These are phyloP conservation scores for Sinocyclocheilus maitianheensis DNA, from an alignment of 2,113 vertebrate species.

Conservation along the genomic window DNA sequence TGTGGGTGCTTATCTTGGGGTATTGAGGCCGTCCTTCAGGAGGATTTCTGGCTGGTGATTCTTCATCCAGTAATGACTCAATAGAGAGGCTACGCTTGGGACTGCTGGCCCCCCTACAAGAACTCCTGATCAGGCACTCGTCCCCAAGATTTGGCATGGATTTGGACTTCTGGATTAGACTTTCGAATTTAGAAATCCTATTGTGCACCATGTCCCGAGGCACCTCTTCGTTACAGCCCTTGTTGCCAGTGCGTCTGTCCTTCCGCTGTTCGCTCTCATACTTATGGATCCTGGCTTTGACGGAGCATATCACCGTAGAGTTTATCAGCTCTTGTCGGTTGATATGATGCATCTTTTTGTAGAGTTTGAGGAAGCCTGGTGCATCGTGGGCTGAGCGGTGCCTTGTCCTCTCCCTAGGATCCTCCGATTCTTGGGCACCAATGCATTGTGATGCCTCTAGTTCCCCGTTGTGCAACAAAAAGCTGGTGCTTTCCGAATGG, in stretches of 20 bases:
- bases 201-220: slow-evolving; percentile 86
- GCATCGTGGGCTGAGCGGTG: slow-evolving; percentile 76
- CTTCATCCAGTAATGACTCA: slow-evolving; percentile 84
- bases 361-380: slow-evolving; percentile 84
- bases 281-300: slow-evolving; percentile 81
- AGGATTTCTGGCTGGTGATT: slow-evolving; percentile 69
- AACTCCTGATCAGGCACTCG: slow-evolving; percentile 72
- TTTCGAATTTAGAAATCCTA: slow-evolving; percentile 86
- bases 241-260: slow-evolving; percentile 63
- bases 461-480: slow-evolving; percentile 76
- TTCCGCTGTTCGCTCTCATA: slow-evolving; percentile 80
- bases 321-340: slow-evolving; percentile 83
- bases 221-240: slow-evolving; percentile 78
- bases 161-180: slow-evolving; percentile 86
- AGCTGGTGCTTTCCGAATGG: slow-evolving; percentile 82
- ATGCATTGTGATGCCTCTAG: slow-evolving; percentile 62
- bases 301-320: slow-evolving; percentile 83
- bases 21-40: slow-evolving; percentile 71
- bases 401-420: slow-evolving; percentile 63
- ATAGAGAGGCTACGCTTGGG: slow-evolving; percentile 81
- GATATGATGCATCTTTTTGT: slow-evolving; percentile 88
- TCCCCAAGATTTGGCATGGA: slow-evolving; percentile 86
- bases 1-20: slow-evolving; percentile 70
- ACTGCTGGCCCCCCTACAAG: slow-evolving; percentile 70
- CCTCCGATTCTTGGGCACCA: slow-evolving; percentile 52